Evolutionary conservation across 2,888 invertebrate genomes (phyloP).

Genomic region (Caenorhabditis japonica): DNA sequence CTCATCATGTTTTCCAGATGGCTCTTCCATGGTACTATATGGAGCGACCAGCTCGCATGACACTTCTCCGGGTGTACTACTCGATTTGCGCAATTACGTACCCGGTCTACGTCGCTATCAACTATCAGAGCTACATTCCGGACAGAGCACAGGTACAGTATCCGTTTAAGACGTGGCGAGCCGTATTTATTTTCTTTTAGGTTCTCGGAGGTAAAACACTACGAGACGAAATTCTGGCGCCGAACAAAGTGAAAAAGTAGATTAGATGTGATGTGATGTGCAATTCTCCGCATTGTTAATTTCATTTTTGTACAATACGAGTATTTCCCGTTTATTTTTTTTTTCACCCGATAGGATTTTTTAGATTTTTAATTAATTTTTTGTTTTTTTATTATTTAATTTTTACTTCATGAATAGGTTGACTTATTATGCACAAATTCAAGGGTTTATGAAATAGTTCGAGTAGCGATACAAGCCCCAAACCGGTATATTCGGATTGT

Average conservation of each 20-base stretch:
- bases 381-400: constrained; percentile 11
- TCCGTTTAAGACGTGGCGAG: no score
- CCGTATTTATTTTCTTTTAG: constrained; percentile 21
- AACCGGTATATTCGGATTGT: constrained; percentile 55
- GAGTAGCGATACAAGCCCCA: constrained; percentile 52
- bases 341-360: constrained; percentile 4
- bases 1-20: constrained; percentile 41
- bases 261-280: not conserved
- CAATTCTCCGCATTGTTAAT: constrained; percentile 9
- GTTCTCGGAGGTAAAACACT: constrained; percentile 51
- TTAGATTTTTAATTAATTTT: constrained; percentile 7
- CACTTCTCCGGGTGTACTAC: constrained; percentile 50
- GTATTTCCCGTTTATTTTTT: constrained; percentile 12
- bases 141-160: constrained; percentile 45
- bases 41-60: constrained; percentile 54
- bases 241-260: constrained; percentile 37
- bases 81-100: constrained; percentile 43
- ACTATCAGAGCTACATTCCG: constrained; percentile 53
- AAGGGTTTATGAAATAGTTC: constrained; percentile 43
- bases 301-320: constrained; percentile 29
- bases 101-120: constrained; percentile 49
- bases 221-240: constrained; percentile 54
- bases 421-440: constrained; percentile 9
- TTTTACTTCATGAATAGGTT: constrained; percentile 5
- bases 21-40: constrained; percentile 53